Evolutionary conservation across 2,888 invertebrate species (phyloP), one percentile per base, ranked within the genome.

Genomic region (Omphaloscelis lunosa): DNA sequence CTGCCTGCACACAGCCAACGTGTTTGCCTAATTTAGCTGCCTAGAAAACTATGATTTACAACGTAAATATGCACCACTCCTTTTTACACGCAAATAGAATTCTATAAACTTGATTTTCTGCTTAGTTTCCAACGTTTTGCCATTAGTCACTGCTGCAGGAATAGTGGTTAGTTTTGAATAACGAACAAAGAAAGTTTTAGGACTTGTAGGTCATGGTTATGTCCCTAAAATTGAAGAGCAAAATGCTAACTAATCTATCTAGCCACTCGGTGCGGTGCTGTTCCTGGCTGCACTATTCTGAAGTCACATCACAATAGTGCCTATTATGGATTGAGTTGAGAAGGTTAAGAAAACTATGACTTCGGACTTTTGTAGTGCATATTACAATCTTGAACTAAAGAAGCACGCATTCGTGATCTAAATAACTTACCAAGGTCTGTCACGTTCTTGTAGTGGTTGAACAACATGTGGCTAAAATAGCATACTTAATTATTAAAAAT

Each of bases 11-110:
- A 39, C 66, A 72, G 67, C 76, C 67, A 79, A 72, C 66, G 66
- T 59, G 82, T 77, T 86, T 89, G 77, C 84, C 86, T 81, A 86
- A 83, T 82, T 83, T 82, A 84, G 80, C 27, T 78, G 75, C 56
- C 45, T 78, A 74, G 34, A 80, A 78, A 84, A 81, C 70, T 82
- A 79, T 77, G 80, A 85, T 79, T 83, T 82, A 78, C 72, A 59
- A 61, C 56, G 59, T 61, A 77, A 81, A 72, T 77, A 81, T 83
- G 72, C 59, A 62, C 72, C 84, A 84, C 79, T 68, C 84, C 80
- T 76, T 79, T 58, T 67, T 41, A 70, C n/a, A 61, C 61, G 45
- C 61, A 17, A 62, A 74, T 79, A 66, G 34, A 73, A 85, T 83
- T 65, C 7, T 67, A 15, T 59, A 61, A 73, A 73, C 66, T 48